A percentile compares a stretch with the other conserved stretches of the same genome.
Conservation (phyloP, 2,797 vertebrate genomes). For the Merluccius polli region DNA sequence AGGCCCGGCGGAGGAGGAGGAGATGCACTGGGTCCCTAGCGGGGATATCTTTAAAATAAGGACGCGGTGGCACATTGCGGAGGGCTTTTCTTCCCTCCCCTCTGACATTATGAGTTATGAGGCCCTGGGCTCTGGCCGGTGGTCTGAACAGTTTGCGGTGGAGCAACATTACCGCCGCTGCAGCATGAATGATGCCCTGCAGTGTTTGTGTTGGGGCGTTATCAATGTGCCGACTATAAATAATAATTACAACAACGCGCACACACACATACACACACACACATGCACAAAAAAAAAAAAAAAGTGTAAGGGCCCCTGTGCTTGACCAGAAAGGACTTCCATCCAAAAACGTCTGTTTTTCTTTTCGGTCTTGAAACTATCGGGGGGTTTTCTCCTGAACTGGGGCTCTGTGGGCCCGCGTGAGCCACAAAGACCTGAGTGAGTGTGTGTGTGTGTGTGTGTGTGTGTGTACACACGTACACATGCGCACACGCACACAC, state of each 20-base stretch:
- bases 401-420: constrained; percentile 44
- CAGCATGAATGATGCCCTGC: constrained; percentile 77
- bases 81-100: constrained; percentile 54
- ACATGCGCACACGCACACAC: neutral
- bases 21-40: constrained; percentile 62
- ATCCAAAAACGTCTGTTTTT: constrained; percentile 74
- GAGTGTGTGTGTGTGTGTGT: constrained; percentile 23
- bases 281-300: constrained; percentile 23
- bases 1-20: constrained; percentile 55
- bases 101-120: constrained; percentile 80
- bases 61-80: constrained; percentile 49
- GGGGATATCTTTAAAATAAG: constrained; percentile 72
- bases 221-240: constrained; percentile 81
- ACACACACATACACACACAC: too few relatives aligned
- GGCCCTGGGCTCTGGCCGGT: constrained; percentile 76
- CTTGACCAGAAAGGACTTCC: constrained; percentile 75
- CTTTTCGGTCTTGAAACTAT: constrained; percentile 70
- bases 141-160: constrained; percentile 79
- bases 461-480: neutral
- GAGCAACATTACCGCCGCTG: constrained; percentile 68
- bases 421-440: constrained; percentile 56
- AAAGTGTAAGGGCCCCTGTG: constrained; percentile 62
- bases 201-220: constrained; percentile 81
- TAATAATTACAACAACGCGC: constrained; percentile 68
- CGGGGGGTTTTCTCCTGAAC: constrained; percentile 60